Evolutionary conservation across 2,113 vertebrate genomes (phyloP).

Genomic region (Lamprologus lemairii): DNA sequence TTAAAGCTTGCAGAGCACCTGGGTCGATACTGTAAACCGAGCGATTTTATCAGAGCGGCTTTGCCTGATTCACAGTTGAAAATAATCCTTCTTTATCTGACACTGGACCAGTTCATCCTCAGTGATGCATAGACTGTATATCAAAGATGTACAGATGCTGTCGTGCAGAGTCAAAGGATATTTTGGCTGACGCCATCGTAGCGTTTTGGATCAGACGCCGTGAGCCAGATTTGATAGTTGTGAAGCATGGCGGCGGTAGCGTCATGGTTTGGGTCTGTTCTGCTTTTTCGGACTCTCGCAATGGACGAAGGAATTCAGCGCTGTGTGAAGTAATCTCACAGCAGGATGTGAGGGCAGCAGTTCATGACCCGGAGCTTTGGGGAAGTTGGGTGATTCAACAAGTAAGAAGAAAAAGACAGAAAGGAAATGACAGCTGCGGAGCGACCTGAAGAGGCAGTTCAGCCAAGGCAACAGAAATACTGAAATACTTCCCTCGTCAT

Average conservation of each 20-base stretch:
- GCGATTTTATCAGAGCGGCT: neutral
- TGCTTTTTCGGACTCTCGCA: neutral
- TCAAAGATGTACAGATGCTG: neutral
- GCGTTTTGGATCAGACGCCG: neutral
- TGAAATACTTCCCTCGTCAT: neutral
- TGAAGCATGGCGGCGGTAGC: neutral
- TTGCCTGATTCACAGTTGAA: neutral
- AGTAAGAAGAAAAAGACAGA: neutral
- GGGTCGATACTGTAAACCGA: neutral
- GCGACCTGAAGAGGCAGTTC: neutral
- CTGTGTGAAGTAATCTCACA: neutral
- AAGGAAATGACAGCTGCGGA: neutral
- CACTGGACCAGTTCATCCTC: neutral
- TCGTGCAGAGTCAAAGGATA: neutral
- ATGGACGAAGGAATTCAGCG: neutral
- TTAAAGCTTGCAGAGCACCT: neutral
- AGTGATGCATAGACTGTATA: neutral
- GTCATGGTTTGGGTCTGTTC: neutral
- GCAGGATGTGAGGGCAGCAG: neutral
- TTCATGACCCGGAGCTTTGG: neutral
- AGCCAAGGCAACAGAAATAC: neutral
- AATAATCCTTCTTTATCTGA: neutral
- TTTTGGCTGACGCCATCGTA: neutral
- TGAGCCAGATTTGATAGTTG: neutral
- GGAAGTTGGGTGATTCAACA: neutral